These are phyloP conservation scores for Prietella phreatophila DNA, from an alignment of 2,113 vertebrate species.

Conservation along the genomic window DNA sequence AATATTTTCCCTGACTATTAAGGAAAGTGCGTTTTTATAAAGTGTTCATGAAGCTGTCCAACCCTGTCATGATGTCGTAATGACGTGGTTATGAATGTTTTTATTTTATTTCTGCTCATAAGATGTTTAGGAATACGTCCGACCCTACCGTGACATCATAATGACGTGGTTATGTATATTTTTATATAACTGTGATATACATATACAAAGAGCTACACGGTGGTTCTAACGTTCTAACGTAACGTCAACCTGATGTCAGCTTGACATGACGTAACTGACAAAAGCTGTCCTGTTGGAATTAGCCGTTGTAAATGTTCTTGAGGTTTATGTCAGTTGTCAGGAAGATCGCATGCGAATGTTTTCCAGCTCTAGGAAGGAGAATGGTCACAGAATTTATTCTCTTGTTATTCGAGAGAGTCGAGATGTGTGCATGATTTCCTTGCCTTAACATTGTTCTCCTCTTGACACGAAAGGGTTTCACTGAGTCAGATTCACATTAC, in stretches of 20 bases:
- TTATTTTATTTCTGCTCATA: too few species aligned
- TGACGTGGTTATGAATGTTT: too few species aligned
- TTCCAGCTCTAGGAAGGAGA: background rate
- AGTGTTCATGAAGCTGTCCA: too few species aligned
- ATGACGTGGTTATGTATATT: background rate
- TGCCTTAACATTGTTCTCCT: background rate
- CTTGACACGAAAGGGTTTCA: background rate
- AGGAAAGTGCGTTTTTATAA: too few species aligned
- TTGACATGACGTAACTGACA: background rate
- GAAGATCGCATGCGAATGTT: background rate
- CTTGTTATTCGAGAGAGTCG: background rate
- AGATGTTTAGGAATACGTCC: too few species aligned
- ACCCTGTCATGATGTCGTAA: too few species aligned
- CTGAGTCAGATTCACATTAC: background rate
- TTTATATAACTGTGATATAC: background rate
- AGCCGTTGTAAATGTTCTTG: background rate
- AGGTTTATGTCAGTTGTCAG: background rate
- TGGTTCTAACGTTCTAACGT: background rate
- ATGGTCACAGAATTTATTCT: background rate
- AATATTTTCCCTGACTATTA: too few species aligned
- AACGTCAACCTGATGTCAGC: background rate
- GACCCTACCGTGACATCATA: too few species aligned
- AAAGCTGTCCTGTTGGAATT: background rate
- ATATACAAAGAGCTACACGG: background rate
- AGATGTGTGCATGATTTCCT: background rate